Conservation (phyloP, 2,113 vertebrate species). For the Zosterops lateralis region DNA sequence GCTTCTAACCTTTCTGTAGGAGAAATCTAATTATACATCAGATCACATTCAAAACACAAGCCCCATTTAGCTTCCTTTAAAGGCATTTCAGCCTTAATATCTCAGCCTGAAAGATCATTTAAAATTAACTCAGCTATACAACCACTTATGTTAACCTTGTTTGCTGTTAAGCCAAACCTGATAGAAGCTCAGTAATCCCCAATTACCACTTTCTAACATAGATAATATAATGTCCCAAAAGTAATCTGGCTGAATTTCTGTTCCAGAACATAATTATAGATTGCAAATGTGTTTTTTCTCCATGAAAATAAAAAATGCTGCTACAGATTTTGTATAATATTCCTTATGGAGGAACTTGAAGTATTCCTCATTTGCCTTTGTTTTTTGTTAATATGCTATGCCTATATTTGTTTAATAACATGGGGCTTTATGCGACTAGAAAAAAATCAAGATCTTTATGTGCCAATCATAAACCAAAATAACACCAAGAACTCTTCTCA, state of each 20-base stretch:
- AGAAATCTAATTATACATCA: not conserved
- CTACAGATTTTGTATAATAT: not conserved
- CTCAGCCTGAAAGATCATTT: not conserved
- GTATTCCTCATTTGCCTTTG: not conserved
- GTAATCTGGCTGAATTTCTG: not conserved
- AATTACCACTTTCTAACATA: not conserved
- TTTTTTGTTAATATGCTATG: not conserved
- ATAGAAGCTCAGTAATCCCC: not conserved
- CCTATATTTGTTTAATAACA: not conserved
- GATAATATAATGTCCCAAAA: not conserved
- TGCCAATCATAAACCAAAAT: constrained; percentile 1
- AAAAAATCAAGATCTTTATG: not conserved
- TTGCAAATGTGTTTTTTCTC: not conserved
- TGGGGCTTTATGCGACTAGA: not conserved
- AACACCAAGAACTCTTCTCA: not conserved
- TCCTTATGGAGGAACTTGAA: not conserved
- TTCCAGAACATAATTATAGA: not conserved
- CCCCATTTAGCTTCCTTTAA: not conserved
- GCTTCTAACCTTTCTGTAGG: not conserved
- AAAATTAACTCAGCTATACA: not conserved
- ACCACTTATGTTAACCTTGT: not conserved
- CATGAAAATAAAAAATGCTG: not conserved
- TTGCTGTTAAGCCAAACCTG: not conserved
- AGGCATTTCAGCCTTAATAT: not conserved
- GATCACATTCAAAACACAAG: not conserved